phyloP scores from a whole-genome alignment of 2,113 vertebrate genomes.

The Spilogale gracilis region DNA sequence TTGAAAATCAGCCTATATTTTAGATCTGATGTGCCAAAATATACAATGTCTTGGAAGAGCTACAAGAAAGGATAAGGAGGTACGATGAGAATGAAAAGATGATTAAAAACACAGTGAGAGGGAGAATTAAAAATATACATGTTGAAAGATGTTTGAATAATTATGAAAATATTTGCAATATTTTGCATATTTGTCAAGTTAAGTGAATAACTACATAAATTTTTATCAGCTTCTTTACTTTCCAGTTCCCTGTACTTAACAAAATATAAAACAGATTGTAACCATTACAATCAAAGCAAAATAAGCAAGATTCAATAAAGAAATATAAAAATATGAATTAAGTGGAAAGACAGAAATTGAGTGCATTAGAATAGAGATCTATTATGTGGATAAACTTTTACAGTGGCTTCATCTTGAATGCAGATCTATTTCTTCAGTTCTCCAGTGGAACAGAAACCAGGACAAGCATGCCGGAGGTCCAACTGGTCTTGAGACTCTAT shows the following conservation, averaged over 20 bases:
- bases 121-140: not conserved
- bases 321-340: not conserved
- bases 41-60: not conserved
- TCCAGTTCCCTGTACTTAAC: not conserved
- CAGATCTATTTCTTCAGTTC: not conserved
- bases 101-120: not conserved
- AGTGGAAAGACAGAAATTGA: not conserved
- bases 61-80: not conserved
- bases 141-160: not conserved
- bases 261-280: not conserved
- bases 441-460: too few relatives aligned
- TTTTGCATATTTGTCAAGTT: not conserved
- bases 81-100: not conserved
- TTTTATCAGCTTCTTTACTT: not conserved
- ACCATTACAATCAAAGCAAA: not conserved
- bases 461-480: rapidly evolving
- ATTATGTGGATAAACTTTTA: not conserved
- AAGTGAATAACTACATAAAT: not conserved
- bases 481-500: not conserved
- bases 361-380: not conserved
- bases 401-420: not conserved
- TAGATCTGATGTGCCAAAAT: not conserved
- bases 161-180: not conserved
- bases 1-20: not conserved
- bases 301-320: not conserved